Conservation (phyloP, 2,888 invertebrate genomes). For the Anthophora plumipes region DNA sequence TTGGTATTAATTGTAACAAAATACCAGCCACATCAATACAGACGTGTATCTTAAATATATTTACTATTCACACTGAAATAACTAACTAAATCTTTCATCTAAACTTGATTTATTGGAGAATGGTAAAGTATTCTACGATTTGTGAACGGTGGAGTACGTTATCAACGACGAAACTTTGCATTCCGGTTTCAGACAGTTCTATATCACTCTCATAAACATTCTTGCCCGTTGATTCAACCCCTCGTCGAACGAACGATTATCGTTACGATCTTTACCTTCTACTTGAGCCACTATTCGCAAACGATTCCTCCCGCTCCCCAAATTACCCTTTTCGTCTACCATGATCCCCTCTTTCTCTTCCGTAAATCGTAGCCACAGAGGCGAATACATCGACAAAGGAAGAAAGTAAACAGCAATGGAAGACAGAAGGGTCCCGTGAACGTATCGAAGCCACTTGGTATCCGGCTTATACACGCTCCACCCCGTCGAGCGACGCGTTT, state of each 20-base stretch:
- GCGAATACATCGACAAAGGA: slow-evolving; percentile 25
- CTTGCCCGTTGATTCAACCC: neutral
- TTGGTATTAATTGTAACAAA: no score
- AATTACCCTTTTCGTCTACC: slow-evolving; percentile 25
- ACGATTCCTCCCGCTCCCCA: neutral
- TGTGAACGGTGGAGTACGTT: no score
- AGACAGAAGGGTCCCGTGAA: slow-evolving; percentile 30
- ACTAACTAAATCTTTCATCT: no score
- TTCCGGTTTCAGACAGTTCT: neutral
- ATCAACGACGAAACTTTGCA: neutral
- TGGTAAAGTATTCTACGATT: no score
- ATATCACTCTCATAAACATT: neutral
- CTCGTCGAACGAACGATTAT: neutral
- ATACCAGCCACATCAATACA: no score
- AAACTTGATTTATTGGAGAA: no score
- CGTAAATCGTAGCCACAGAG: slow-evolving; percentile 5
- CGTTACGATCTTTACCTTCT: neutral
- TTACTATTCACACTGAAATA: no score
- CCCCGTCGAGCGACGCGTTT: slow-evolving; percentile 45
- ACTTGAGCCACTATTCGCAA: neutral
- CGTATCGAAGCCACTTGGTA: slow-evolving; percentile 54
- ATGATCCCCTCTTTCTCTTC: neutral
- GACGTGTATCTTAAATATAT: no score
- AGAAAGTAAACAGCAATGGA: slow-evolving; percentile 50
- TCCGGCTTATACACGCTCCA: slow-evolving; percentile 63